A percentile compares a stretch with the other conserved stretches of the same genome.
These are phyloP conservation scores for Agriopis marginaria DNA, from an alignment of 2,888 invertebrate species.

Conservation along the genomic window DNA sequence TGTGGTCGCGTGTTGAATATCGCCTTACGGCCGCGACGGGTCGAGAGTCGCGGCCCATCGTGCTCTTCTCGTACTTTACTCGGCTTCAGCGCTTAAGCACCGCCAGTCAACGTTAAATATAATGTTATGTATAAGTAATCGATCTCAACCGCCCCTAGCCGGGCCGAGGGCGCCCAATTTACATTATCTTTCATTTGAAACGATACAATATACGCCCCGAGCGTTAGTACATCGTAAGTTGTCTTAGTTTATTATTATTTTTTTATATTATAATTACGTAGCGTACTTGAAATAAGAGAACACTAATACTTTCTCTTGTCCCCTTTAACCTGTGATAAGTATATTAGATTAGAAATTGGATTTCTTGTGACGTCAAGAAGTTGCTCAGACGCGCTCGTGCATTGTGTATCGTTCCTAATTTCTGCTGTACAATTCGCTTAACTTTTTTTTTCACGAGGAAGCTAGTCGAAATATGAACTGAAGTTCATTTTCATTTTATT, in stretches of 20 bases:
- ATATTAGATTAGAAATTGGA: constrained; percentile 79
- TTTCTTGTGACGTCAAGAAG: constrained; percentile 78
- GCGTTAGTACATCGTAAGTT: constrained; percentile 75
- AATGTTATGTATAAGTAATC: constrained; percentile 73
- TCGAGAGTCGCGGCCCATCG: constrained; percentile 53
- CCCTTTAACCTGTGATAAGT: constrained; percentile 86
- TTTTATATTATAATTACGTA: constrained; percentile 60
- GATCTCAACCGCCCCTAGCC: constrained; percentile 79
- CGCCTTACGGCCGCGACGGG: constrained; percentile 8
- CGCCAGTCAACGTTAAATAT: constrained; percentile 71
- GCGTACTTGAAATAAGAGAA: constrained; percentile 81
- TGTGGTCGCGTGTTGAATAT: constrained; percentile 33
- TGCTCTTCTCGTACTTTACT: constrained; percentile 64
- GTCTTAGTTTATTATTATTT: constrained; percentile 74
- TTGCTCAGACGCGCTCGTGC: constrained; percentile 75
- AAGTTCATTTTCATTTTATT: constrained; percentile 63
- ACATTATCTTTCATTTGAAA: constrained; percentile 65
- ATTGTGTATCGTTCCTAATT: constrained; percentile 79
- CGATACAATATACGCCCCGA: constrained; percentile 62
- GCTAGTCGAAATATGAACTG: constrained; percentile 71
- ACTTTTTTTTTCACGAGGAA: constrained; percentile 64
- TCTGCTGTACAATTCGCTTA: constrained; percentile 70
- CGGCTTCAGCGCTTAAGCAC: constrained; percentile 75
- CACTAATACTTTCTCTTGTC: constrained; percentile 85
- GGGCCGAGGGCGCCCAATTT: constrained; percentile 75